Conservation (phyloP, 2,113 vertebrate species). For the Ia io region DNA sequence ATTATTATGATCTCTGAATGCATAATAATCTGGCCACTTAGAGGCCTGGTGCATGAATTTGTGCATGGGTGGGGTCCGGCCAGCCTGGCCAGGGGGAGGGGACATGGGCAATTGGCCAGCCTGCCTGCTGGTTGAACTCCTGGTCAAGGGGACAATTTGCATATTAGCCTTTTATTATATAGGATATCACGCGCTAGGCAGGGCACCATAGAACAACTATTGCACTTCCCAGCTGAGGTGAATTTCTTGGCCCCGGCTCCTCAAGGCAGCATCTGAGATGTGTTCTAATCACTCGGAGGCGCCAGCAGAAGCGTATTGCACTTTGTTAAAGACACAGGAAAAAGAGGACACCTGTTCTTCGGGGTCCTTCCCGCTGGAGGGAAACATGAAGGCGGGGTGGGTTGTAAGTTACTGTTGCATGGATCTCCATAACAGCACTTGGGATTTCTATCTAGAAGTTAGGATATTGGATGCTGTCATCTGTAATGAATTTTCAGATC, state of each 20-base stretch:
- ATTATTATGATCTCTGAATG: too few relatives aligned
- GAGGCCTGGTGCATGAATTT: too few relatives aligned
- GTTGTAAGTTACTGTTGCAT: neutral
- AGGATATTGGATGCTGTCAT: neutral
- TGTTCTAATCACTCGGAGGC: conserved; percentile 67
- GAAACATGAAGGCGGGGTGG: neutral
- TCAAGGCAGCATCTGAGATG: neutral
- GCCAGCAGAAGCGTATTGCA: conserved; percentile 67
- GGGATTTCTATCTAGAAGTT: neutral
- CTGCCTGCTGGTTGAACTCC: too few relatives aligned
- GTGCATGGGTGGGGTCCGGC: too few relatives aligned
- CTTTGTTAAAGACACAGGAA: conserved; percentile 63
- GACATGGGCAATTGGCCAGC: too few relatives aligned
- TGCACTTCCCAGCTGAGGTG: conserved; percentile 65
- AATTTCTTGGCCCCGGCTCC: conserved; percentile 61
- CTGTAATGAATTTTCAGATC: neutral
- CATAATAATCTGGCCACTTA: too few relatives aligned
- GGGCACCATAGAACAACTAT: conserved; percentile 66
- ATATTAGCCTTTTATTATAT: too few relatives aligned
- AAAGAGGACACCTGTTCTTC: neutral
- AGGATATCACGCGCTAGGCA: conserved; percentile 49
- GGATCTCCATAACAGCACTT: neutral
- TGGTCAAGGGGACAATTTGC: too few relatives aligned
- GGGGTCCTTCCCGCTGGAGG: conserved; percentile 7
- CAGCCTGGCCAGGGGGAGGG: too few relatives aligned